A percentile compares a stretch with the other conserved stretches of the same genome.
Conservation (phyloP, 2,113 vertebrate genomes). For the Nothocercus nigrocapillus region DNA sequence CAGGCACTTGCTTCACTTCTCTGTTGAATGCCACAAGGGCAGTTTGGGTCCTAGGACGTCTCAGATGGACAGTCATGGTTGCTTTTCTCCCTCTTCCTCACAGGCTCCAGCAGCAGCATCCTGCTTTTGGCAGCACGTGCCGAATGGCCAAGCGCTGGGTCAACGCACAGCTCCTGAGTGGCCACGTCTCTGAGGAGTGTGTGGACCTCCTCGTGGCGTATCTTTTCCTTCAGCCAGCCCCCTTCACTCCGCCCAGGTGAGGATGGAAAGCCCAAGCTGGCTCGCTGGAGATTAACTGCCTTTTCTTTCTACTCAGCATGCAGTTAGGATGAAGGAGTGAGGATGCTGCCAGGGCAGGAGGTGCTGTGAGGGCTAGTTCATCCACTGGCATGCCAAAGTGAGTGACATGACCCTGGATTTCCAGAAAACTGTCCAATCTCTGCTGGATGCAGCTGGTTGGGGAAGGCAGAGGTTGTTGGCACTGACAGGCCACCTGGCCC, state of each 20-base stretch:
- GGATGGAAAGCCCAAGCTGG: neutral
- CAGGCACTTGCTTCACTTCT: neutral
- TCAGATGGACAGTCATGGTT: neutral
- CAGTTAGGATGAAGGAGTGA: neutral
- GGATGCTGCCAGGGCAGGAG: neutral
- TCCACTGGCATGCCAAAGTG: neutral
- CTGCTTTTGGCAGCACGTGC: constrained; percentile 85
- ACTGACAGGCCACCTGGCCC: accelerated
- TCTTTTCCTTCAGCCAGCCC: constrained; percentile 90
- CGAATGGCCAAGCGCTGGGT: constrained; percentile 95
- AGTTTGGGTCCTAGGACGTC: neutral
- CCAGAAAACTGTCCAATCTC: neutral
- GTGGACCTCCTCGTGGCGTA: constrained; percentile 90
- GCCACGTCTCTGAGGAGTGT: constrained; percentile 85
- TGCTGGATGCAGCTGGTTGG: neutral
- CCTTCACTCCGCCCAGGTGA: constrained; percentile 91
- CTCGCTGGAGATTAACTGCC: accelerated
- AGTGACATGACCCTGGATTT: neutral
- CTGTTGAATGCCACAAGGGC: accelerated
- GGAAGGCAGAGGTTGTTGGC: neutral
- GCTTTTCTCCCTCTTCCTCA: accelerated
- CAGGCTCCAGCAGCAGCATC: constrained; percentile 94
- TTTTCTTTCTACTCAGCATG: neutral
- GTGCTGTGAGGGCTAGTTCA: neutral
- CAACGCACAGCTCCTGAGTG: constrained; percentile 87